Conservation (phyloP, 2,888 invertebrate genomes). For the Chymomyza caudatula region DNA sequence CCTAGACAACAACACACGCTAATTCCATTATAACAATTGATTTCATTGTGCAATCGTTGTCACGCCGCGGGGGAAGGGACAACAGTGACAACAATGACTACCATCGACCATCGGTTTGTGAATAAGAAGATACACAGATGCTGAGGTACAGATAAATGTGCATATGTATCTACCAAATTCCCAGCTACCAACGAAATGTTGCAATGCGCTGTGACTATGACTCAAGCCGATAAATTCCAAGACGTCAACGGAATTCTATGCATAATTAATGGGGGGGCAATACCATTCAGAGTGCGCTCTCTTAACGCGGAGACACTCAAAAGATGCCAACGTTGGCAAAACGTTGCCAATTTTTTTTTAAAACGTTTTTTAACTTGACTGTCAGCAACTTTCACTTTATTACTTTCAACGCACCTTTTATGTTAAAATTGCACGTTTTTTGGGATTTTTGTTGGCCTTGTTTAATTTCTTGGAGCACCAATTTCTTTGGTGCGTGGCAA, state of each 20-base stretch:
- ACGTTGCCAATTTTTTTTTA: neutral
- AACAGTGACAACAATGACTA: constrained; percentile 18
- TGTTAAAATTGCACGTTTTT: neutral
- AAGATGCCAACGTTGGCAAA: neutral
- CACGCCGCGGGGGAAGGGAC: constrained; percentile 54
- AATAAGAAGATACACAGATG: neutral
- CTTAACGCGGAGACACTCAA: neutral
- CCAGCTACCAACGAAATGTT: neutral
- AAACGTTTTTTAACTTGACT: neutral
- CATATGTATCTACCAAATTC: too few relatives aligned
- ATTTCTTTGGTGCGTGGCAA: constrained; percentile 46
- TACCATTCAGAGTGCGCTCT: neutral
- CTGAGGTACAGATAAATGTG: constrained; percentile 38
- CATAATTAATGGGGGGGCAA: neutral
- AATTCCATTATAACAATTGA: constrained; percentile 72
- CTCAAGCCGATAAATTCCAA: constrained; percentile 32
- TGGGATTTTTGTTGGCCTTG: neutral
- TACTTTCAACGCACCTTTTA: constrained; percentile 36
- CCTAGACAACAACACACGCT: constrained; percentile 35
- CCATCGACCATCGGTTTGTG: constrained; percentile 41
- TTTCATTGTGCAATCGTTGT: constrained; percentile 68
- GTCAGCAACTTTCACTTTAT: constrained; percentile 50
- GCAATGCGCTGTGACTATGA: constrained; percentile 26
- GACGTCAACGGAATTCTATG: constrained; percentile 1
- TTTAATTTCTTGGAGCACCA: neutral